phyloP scores from a whole-genome alignment of 2,888 invertebrate species.

The Yponomeuta evonymella region DNA sequence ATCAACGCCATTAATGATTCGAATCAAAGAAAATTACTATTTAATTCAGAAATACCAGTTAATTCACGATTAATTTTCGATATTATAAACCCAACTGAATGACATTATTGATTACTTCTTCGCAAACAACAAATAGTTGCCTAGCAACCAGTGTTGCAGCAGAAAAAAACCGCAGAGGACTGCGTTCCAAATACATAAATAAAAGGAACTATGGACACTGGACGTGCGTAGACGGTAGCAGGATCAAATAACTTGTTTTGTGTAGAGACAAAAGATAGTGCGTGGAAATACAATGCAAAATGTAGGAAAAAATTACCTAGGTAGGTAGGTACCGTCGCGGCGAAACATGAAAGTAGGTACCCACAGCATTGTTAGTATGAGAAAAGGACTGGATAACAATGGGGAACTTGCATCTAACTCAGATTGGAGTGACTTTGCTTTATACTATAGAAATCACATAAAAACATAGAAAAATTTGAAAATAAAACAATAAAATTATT shows the following conservation, averaged over 20 bases:
- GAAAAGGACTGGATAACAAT: too few species aligned
- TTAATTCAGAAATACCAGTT: neutral
- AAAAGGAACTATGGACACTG: neutral
- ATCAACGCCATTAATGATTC: conserved; percentile 65
- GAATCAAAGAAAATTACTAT: neutral
- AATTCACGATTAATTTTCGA: neutral
- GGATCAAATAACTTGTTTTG: conserved; percentile 14
- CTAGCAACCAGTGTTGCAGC: conserved; percentile 16
- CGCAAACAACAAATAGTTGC: conserved; percentile 9
- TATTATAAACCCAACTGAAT: too few species aligned
- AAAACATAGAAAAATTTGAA: too few species aligned
- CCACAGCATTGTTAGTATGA: too few species aligned
- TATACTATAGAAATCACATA: too few species aligned
- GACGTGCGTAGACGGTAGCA: conserved; percentile 6
- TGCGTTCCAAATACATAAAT: conserved; percentile 2
- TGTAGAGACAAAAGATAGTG: conserved; percentile 3
- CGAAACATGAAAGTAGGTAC: neutral
- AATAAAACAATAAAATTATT: too few species aligned
- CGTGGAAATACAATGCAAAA: conserved; percentile 1
- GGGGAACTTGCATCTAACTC: too few species aligned
- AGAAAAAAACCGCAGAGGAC: neutral
- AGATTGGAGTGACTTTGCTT: too few species aligned
- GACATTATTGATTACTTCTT: neutral
- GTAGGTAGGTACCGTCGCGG: neutral
- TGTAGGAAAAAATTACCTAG: neutral